Base-by-base conservation (phyloP, 1,140 invertebrate species). In the Oncopodura yosiiana region DNA sequence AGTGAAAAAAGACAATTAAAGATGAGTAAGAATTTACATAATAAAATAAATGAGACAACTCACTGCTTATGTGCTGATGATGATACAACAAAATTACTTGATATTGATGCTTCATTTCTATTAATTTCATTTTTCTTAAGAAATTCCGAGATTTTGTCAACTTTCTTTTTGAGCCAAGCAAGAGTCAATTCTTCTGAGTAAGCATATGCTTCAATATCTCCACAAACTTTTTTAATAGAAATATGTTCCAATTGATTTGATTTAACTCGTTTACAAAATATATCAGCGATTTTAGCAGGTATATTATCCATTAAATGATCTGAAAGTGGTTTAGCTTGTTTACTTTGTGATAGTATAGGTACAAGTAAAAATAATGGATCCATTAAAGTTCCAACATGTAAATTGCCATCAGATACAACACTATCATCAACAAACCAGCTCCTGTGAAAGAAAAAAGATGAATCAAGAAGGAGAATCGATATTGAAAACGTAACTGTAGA, bases 341-440 rank as follows among this genome's bases (percentile, higher is more conserved):
- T 54, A 5, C 49, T 45, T 60, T 64, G 62, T 36, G 16, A 4
- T 8, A 66, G 46, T 21, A 49, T 41, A 8, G 60, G 60, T 11
- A 62, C 6, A 1, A 62, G 36, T 3, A 64, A 30, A 37, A 64
- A 66, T 11, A 66, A 50, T 42, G 64, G 62, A 39, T 66, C 62
- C 11, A 66, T 21, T 23, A 45, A 53, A 24, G 60, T 66, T 3
- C 38, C 49, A 5, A 61, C 37, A 32, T 55, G 54, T 1, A 59
- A 27, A 49, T 59, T 60, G 14, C 64, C 64, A 58, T 66, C 60
- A n/a, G 64, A 65, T 18, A 60, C 30, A 14, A 65, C 55, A 5
- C 16, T 11, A 19, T 65, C 48, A 21, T 57, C 55, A 30, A 61
- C 24, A 56, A 65, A 65, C 63, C 63, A 65, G 18, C 57, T 61